These are phyloP conservation scores for Pyrrhia umbra DNA, from an alignment of 2,888 invertebrate genomes.

Conservation along the genomic window DNA sequence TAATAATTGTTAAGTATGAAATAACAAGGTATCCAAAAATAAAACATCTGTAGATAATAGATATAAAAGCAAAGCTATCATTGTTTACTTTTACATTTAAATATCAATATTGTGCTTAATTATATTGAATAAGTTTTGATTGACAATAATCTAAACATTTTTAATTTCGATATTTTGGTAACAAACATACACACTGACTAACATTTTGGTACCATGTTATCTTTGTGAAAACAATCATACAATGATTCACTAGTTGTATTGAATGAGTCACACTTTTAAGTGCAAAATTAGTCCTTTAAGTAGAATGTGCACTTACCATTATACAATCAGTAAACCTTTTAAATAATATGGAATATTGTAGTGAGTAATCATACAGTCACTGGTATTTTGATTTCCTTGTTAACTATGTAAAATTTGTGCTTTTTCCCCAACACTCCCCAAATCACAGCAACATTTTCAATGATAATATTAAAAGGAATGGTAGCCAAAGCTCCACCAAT, in stretches of 20 bases:
- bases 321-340: conserved; percentile 67
- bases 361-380: conserved; percentile 90
- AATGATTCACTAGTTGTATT: conserved; percentile 53
- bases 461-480: conserved; percentile 97
- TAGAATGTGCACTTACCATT: conserved; percentile 82
- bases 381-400: conserved; percentile 95
- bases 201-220: conserved; percentile 64
- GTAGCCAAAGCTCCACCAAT: conserved; percentile 96
- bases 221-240: conserved; percentile 54
- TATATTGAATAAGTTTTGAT: neutral
- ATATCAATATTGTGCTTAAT: conserved; percentile 50
- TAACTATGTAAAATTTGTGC: conserved; percentile 99
- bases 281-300: conserved; percentile 73
- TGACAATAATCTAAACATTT: conserved; percentile 20
- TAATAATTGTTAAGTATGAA: conserved; percentile 38
- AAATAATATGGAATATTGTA: conserved; percentile 65
- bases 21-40: conserved; percentile 55
- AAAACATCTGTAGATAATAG: conserved; percentile 45
- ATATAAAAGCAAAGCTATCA: conserved; percentile 42
- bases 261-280: conserved; percentile 61
- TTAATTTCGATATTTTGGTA: conserved; percentile 63
- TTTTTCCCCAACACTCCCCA: conserved; percentile 98
- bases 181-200: conserved; percentile 64
- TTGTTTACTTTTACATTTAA: conserved; percentile 40
- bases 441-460: conserved; percentile 98